Evolutionary conservation across 2,113 vertebrate species (phyloP).

Genomic region (Camelus dromedarius): DNA sequence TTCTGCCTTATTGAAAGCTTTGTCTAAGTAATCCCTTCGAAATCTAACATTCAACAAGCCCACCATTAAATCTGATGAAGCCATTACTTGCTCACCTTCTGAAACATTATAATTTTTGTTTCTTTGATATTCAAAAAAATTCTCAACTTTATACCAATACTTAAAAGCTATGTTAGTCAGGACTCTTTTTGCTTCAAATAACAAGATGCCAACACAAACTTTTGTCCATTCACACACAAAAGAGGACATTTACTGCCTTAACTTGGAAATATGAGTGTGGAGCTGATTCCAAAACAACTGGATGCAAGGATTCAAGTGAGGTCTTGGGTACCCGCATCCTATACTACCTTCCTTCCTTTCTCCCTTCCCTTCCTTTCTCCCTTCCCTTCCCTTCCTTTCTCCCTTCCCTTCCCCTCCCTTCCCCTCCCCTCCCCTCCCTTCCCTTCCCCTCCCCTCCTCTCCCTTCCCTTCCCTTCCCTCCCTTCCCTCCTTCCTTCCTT

Average conservation of each 20-base stretch:
- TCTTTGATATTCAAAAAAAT: neutral
- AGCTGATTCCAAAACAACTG: neutral
- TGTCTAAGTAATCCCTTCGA: neutral
- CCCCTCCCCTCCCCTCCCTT: fast-evolving
- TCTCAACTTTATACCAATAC: neutral
- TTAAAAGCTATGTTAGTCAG: neutral
- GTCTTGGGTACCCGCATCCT: neutral
- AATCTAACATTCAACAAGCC: neutral
- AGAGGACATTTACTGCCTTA: neutral
- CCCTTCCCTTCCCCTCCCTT: no score
- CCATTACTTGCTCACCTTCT: neutral
- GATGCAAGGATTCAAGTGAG: neutral
- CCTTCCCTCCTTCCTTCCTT: no score
- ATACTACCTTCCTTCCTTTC: no score
- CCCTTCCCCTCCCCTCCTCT: no score
- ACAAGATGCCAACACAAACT: neutral
- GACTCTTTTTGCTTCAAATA: neutral
- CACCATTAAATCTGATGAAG: neutral
- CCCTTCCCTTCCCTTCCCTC: fast-evolving
- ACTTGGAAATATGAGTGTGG: neutral
- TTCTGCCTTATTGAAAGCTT: neutral
- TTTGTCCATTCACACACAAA: neutral
- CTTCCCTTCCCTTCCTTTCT: no score
- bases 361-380: neutral
- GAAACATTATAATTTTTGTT: neutral